Evolutionary conservation across 2,113 vertebrate species (phyloP).

Genomic region (Muscicapa adusta): DNA sequence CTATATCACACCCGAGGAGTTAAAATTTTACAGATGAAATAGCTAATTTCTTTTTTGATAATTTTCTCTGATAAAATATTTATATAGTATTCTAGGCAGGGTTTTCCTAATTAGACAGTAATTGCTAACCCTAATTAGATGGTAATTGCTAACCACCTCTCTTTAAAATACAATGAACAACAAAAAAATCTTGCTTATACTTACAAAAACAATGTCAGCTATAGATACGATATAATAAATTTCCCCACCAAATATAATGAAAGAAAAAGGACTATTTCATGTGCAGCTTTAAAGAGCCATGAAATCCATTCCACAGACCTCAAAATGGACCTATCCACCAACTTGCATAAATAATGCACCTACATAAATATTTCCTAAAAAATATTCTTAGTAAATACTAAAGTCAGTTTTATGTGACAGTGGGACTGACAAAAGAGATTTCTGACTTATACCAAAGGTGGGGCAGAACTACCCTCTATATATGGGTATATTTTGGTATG

Average conservation of each 20-base stretch:
- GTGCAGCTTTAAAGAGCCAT: neutral
- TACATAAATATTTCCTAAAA: neutral
- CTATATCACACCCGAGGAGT: neutral
- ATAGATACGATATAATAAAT: neutral
- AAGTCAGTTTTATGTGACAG: neutral
- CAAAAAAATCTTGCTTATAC: neutral
- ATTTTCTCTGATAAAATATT: constrained; percentile 8
- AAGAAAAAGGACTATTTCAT: neutral
- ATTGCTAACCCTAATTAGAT: neutral
- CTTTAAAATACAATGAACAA: neutral
- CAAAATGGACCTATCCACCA: neutral
- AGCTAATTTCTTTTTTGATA: neutral
- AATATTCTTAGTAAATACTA: neutral
- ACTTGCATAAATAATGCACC: neutral
- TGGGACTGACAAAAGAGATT: neutral
- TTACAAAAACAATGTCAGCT: neutral
- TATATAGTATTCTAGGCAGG: neutral
- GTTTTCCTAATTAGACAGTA: neutral
- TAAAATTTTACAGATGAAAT: neutral
- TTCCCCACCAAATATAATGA: neutral
- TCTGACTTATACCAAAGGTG: neutral
- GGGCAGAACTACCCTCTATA: neutral
- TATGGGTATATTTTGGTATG: neutral
- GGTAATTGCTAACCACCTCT: neutral
- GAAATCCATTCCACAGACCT: neutral